Evolutionary conservation across 2,113 vertebrate genomes (phyloP).

Genomic region (Alouatta palliata): DNA sequence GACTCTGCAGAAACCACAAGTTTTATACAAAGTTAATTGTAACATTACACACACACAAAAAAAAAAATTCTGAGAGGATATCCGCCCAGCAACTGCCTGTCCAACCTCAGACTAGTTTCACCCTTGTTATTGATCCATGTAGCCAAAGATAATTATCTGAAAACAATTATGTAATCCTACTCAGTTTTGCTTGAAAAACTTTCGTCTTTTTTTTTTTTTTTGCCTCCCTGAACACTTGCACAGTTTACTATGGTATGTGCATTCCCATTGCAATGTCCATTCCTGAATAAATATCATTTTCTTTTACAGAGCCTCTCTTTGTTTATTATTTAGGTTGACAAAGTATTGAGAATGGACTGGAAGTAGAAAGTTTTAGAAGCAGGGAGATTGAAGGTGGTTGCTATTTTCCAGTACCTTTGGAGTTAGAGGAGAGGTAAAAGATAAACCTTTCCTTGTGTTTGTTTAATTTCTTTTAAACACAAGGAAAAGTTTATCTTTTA

Average conservation of each 20-base stretch:
- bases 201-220: background rate
- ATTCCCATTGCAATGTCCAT: background rate
- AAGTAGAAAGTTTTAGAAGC: background rate
- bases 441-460: background rate
- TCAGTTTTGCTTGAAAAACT: background rate
- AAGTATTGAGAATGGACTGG: no score
- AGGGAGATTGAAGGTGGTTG: accelerated
- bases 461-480: background rate
- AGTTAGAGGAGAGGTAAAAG: background rate
- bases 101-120: background rate
- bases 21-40: background rate
- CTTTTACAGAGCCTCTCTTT: background rate
- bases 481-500: no score
- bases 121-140: background rate
- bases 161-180: background rate
- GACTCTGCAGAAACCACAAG: background rate
- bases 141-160: background rate
- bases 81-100: background rate
- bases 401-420: background rate
- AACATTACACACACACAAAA: background rate
- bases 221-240: background rate
- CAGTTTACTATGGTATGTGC: background rate
- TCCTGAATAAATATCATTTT: background rate
- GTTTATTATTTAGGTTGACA: background rate
- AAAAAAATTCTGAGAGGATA: background rate